Conservation (phyloP, 2,888 invertebrate genomes). For the Machimus rusticus region DNA sequence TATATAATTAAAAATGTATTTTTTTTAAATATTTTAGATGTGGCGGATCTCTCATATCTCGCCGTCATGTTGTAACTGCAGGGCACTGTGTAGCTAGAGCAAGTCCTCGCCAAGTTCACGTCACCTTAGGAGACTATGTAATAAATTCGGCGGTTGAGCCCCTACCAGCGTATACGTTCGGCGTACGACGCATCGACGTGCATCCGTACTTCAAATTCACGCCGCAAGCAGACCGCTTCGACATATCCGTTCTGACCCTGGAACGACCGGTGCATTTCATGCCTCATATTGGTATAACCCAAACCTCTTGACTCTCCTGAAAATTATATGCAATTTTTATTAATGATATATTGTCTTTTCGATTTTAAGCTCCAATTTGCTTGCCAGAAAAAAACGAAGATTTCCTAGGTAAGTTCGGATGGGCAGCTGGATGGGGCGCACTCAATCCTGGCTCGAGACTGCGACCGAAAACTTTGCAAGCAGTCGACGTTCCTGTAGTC, state of each 20-base stretch:
- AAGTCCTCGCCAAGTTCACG: slow-evolving; percentile 88
- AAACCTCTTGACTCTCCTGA: neutral
- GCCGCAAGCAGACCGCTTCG: slow-evolving; percentile 89
- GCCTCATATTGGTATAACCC: slow-evolving; percentile 76
- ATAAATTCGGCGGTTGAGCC: slow-evolving; percentile 93
- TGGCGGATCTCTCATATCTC: slow-evolving; percentile 89
- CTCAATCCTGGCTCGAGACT: slow-evolving; percentile 83
- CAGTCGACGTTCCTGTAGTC: slow-evolving; percentile 92
- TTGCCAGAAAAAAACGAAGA: slow-evolving; percentile 88
- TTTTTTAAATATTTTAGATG: slow-evolving; percentile 69
- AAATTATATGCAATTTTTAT: neutral
- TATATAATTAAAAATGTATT: too few species aligned
- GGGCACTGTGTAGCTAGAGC: slow-evolving; percentile 94
- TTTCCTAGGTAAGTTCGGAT: slow-evolving; percentile 89
- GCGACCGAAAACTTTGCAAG: slow-evolving; percentile 87
- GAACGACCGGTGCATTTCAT: slow-evolving; percentile 90
- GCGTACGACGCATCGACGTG: slow-evolving; percentile 87
- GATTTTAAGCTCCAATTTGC: slow-evolving; percentile 79
- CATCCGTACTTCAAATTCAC: slow-evolving; percentile 94
- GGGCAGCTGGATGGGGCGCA: slow-evolving; percentile 95
- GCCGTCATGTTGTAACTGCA: slow-evolving; percentile 91
- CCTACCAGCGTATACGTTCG: slow-evolving; percentile 89
- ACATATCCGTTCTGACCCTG: slow-evolving; percentile 86
- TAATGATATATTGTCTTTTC: neutral
- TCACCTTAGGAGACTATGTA: slow-evolving; percentile 87